Conservation (phyloP, 23 tunicate species). For the Halocynthia aurantium region DNA sequence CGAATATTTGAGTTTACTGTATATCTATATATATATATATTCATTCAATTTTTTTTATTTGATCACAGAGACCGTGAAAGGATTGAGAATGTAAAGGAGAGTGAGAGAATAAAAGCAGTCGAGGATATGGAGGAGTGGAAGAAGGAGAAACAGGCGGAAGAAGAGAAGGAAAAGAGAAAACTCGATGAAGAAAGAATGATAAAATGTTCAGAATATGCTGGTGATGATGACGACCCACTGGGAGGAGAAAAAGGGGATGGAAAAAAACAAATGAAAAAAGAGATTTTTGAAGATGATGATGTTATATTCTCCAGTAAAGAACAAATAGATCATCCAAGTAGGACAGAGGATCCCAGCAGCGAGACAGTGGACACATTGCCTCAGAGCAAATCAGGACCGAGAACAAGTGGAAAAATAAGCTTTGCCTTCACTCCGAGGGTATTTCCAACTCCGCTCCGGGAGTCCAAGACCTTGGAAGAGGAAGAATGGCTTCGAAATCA, state of each 20-base stretch:
- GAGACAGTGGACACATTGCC: neutral
- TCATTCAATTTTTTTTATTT: neutral
- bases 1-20: too few species aligned
- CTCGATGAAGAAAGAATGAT: conserved; percentile 36
- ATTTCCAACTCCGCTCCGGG: conserved; percentile 96
- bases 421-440: conserved; percentile 78
- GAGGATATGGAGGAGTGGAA: conserved; percentile 71
- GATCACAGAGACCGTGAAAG: conserved; percentile 29
- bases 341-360: conserved; percentile 5
- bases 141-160: conserved; percentile 48
- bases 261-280: neutral
- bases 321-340: too few species aligned
- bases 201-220: neutral
- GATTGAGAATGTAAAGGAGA: conserved; percentile 59
- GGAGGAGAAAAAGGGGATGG: neutral
- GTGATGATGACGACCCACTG: neutral
- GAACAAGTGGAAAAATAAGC: conserved; percentile 64
- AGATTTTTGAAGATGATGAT: conserved; percentile 10
- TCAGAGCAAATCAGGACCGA: conserved; percentile 24
- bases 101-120: conserved; percentile 36
- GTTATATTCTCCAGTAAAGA: too few species aligned
- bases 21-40: too few species aligned
- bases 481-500: conserved; percentile 95
- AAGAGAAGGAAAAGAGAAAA: conserved; percentile 43
- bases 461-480: conserved; percentile 84